Base-by-base conservation (phyloP, 2,113 vertebrate species). In the Oreochromis aureus region DNA sequence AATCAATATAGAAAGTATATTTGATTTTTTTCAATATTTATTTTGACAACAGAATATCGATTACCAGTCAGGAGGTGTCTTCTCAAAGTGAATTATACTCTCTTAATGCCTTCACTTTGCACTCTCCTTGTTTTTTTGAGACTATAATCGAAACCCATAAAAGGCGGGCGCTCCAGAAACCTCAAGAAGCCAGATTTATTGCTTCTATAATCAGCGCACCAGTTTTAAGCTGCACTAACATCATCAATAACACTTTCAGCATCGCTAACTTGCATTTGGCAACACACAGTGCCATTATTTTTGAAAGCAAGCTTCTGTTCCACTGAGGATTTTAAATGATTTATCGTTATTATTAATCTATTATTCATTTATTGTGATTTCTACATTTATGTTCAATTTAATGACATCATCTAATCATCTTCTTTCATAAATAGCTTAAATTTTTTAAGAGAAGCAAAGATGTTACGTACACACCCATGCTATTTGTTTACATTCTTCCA, bases 261-360 rank as follows among this genome's bases (percentile, higher is more conserved):
- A 78, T 51, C 11, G 2, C 4, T 48, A 48, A 48, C 71, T 76
- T 46, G 41, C 22, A 48, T 30, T 27, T 48, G 5, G 41, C 41
- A 46, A 30, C 39, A 10, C 66, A 27, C 8, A 10, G 15, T 48
- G 15, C 53, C 5, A 5, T n/a, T 22, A n/a, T 8, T 53, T 5
- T 13, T 46, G 13, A 16, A 46, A 46, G 13, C 6, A 15, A 3
- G 44, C 36, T 18, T 73, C 41, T 46, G 69, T 46, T 6, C 3
- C 10, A 48, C 15, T 12, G 22, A 32, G 27, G 27, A 51, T 51
- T 30, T 11, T 12, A 8, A 48, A 32, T n/a, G 0, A 3, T 78
- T 78, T 78, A 0, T 51, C 15, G 11, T 76, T 51, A 27, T 66
- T 39, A 73, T 44, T 30, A 0, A 9, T 48, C 4, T 27, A 6